phyloP scores from a whole-genome alignment of 92 coral and sea anemone genomes.

The Galaxea fascicularis region DNA sequence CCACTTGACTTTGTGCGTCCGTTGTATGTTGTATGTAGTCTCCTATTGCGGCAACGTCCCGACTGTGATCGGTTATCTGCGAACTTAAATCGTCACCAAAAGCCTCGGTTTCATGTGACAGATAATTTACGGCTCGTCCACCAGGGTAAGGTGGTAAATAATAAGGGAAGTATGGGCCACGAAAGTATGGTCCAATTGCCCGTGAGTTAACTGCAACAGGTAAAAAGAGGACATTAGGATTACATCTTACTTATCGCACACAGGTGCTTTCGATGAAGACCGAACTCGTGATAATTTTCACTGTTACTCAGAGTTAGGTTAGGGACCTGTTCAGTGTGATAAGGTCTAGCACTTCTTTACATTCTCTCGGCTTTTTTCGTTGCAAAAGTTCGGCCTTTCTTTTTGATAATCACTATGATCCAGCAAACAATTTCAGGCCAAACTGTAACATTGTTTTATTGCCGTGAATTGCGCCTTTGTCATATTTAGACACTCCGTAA shows the following conservation, averaged over 20 bases:
- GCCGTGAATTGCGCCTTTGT: no score
- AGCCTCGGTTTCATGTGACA: slow-evolving; percentile 74
- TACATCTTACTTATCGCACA: background rate
- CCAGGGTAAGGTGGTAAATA: slow-evolving; percentile 79
- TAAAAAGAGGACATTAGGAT: background rate
- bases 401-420: no score
- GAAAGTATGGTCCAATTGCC: background rate
- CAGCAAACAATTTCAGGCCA: no score
- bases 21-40: slow-evolving; percentile 66
- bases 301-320: no score
- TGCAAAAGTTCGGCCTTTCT: no score
- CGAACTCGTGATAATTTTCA: no score
- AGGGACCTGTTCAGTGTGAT: no score
- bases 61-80: slow-evolving; percentile 64
- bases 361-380: no score
- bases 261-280: background rate
- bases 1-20: slow-evolving; percentile 49
- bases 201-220: background rate
- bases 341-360: no score
- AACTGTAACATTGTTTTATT: no score
- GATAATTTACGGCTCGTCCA: slow-evolving; percentile 76
- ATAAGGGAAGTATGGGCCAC: slow-evolving; percentile 2
- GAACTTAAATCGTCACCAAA: slow-evolving; percentile 77
- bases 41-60: slow-evolving; percentile 71
- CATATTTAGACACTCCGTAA: no score